Evolutionary conservation across 2,113 vertebrate genomes (phyloP), one percentile per base, ranked within the genome.

Genomic region (Menura novaehollandiae): DNA sequence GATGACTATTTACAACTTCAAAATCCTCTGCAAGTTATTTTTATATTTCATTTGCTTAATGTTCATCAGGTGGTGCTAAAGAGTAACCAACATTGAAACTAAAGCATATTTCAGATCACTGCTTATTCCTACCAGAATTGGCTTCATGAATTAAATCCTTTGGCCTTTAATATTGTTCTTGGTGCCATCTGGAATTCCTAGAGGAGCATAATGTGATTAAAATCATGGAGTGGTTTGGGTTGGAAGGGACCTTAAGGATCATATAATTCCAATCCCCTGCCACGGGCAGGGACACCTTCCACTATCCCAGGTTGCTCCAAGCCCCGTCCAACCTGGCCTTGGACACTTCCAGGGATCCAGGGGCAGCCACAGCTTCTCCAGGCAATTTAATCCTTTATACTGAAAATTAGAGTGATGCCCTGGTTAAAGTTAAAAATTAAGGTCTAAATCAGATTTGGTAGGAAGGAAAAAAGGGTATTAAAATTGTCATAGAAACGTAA

Each of bases 311-410:
- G 47, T 2, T 62, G 39, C 21, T 76, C 62, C 66, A 8, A 89
- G 14, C 11, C 11, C 44, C 0, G 0, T 69, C 28, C 62, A 72
- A 1, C 4, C 8, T 67, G 22, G 2, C 22, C 59, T 64, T 28
- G 44, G 81, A 4, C 17, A 47, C 3, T 53, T 0, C 46, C 69
- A 75, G 62, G 63, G 27, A 46, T 60, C 33, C 84, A 77, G 63
- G 37, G 18, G 22, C 72, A 87, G 37, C 84, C 84, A 2, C 55
- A 52, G 24, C 13, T 24, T 5, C 43, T n/a, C 46, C 69, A 51
- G 69, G 1, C 5, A 55, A 63, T 89, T 78, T 15, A 12, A 67
- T 72, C 2, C 6, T 13, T 92, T 74, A 4, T 27, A 59, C 6
- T 16, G 21, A 59, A 75, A 62, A 62, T 69, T 18, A 20, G 21